These are phyloP conservation scores for Mizuhopecten yessoensis DNA, from an alignment of 1,140 invertebrate genomes.

Conservation along the genomic window DNA sequence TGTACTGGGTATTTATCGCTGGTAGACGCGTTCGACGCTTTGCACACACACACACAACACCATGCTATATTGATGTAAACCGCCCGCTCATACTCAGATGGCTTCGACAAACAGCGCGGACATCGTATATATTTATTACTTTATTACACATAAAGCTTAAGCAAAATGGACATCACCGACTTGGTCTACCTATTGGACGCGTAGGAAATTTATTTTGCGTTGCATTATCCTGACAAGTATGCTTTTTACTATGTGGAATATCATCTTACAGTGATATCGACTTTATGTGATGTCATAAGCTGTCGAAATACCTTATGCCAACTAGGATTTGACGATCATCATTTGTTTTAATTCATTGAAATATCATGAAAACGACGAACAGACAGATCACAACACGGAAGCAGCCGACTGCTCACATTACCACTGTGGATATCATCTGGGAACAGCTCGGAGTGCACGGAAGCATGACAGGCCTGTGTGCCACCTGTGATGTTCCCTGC, in stretches of 20 bases:
- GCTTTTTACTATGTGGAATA: neutral
- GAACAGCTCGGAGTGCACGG: neutral
- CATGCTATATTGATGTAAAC: neutral
- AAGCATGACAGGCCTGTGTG: neutral
- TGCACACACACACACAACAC: neutral
- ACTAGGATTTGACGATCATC: no score
- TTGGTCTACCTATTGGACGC: no score
- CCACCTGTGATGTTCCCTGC: neutral
- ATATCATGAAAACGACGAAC: no score
- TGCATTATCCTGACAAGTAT: neutral
- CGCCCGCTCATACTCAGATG: neutral
- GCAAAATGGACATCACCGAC: neutral
- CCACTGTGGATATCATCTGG: neutral
- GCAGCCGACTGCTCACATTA: neutral
- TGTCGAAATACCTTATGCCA: no score
- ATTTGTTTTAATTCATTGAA: no score
- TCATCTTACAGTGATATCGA: neutral
- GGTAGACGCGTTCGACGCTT: neutral
- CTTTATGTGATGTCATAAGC: no score
- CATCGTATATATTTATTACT: neutral
- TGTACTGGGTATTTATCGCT: neutral
- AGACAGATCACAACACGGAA: no score
- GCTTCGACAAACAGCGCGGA: neutral
- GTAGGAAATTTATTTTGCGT: no score
- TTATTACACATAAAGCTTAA: neutral